Evolutionary conservation across 2,888 invertebrate species (phyloP), one percentile per base, ranked within the genome.

Genomic region (Drosophila vallismaia): DNA sequence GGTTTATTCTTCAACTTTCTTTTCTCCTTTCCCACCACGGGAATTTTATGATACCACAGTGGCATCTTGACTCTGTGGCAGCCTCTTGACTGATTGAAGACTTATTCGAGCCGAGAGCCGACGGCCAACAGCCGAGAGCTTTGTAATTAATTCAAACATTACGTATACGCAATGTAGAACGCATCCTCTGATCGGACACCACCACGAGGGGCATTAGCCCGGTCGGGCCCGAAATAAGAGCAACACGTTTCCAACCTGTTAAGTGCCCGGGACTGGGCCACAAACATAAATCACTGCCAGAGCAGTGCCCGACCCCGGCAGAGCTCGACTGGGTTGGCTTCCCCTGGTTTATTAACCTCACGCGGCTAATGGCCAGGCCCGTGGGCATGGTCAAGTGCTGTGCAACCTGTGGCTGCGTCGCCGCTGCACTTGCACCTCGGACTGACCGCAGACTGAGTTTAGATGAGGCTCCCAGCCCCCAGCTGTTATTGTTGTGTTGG

Each of bases 391-490:
- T 62, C 64, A 64, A 64, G 51, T 76, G 78, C 80, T 73, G 69
- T 79, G 73, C 59, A 74, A 68, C 62, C 67, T 75, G 70, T 53
- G 56, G 49, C 51, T 54, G 53, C 40, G 26, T 44, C 40, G 12
- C 52, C 4, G 69, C 53, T 76, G 78, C 85, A 82, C 82, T 85
- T 85, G 85, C 85, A 79, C 85, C 82, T 74, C 75, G 68, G 72
- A 74, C 79, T 79, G 82, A 50, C 53, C 53, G 26, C 29, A 55
- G 59, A 29, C 14, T 29, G 33, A n/a, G 58, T 7, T 36, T 19
- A 7, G 26, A 10, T 26, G 33, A 45, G 68, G 56, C n/a, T n/a
- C n/a, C n/a, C n/a, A n/a, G 56, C 62, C 70, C 44, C 53, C 57
- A 67, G 69, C 52, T 68, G 68, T 68, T 68, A 44, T 64, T 64